These are phyloP conservation scores for Eueides isabella DNA, from an alignment of 1,140 invertebrate species.

Conservation along the genomic window DNA sequence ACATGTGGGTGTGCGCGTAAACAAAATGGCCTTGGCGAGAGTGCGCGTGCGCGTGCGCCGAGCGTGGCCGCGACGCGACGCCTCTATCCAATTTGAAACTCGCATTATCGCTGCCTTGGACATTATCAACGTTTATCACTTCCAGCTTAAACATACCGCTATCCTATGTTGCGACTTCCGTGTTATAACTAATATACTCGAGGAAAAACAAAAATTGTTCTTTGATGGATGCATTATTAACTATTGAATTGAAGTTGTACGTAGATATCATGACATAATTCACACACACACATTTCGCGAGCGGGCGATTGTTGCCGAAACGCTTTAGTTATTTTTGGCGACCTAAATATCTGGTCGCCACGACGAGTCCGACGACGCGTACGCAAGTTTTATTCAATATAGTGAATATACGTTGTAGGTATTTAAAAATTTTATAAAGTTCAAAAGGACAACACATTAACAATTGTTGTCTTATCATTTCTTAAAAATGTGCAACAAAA, in stretches of 20 bases:
- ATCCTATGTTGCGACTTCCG: neutral
- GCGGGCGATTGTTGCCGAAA: constrained; percentile 53
- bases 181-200: neutral
- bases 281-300: constrained; percentile 41
- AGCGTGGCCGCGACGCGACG: constrained; percentile 47
- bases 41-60: constrained; percentile 54
- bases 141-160: constrained; percentile 33
- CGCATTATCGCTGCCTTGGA: constrained; percentile 47
- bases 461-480: neutral
- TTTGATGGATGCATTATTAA: neutral
- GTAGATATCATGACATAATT: neutral
- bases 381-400: constrained; percentile 36
- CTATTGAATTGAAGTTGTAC: neutral
- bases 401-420: constrained; percentile 2
- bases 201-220: neutral
- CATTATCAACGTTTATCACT: constrained; percentile 63
- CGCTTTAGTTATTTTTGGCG: constrained; percentile 70
- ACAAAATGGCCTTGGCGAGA: constrained; percentile 77
- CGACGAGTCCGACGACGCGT: constrained; percentile 34
- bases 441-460: neutral
- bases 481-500: neutral
- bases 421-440: neutral
- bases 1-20: constrained; percentile 70
- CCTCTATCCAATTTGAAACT: constrained; percentile 51
- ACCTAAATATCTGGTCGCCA: constrained; percentile 75